Conservation (phyloP, 2,888 invertebrate species). For the Plebejus anna region DNA sequence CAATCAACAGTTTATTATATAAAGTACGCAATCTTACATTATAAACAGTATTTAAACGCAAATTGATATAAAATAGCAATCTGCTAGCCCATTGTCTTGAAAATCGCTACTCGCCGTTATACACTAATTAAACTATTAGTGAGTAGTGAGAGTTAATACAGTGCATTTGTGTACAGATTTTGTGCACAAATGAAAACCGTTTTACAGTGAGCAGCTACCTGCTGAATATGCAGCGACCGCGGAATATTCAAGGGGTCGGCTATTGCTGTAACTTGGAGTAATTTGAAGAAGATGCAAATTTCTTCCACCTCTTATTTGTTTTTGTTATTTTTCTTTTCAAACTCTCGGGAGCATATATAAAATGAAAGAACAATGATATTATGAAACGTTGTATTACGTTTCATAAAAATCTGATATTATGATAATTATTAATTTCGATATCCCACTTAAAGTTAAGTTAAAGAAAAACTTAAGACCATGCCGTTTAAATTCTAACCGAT, state of each 20-base stretch:
- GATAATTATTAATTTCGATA: not conserved
- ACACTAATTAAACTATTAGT: slow-evolving; percentile 10
- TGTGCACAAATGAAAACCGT: slow-evolving; percentile 26
- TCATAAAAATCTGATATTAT: not conserved
- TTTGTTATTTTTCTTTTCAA: not conserved
- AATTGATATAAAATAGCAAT: not conserved
- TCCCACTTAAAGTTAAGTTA: no score
- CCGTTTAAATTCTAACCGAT: not conserved
- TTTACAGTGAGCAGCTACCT: slow-evolving; percentile 26
- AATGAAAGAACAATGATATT: not conserved
- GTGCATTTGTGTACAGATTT: slow-evolving; percentile 22
- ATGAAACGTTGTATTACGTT: no score
- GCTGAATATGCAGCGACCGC: slow-evolving; percentile 28
- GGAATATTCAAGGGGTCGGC: slow-evolving; percentile 31
- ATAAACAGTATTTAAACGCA: not conserved
- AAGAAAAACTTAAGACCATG: not conserved
- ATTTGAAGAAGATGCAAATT: slow-evolving; percentile 30
- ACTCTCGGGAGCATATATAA: not conserved
- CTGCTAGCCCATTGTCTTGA: not conserved
- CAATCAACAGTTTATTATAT: no score
- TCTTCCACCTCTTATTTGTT: slow-evolving; percentile 9
- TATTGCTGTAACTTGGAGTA: slow-evolving; percentile 31
- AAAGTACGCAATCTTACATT: no score
- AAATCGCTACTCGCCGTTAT: not conserved
- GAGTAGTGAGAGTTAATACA: not conserved